Percentiles rank a stretch among this genome's conserved stretches.
phyloP scores from a whole-genome alignment of 1,140 invertebrate species.

The Tetramorium simillimum region DNA sequence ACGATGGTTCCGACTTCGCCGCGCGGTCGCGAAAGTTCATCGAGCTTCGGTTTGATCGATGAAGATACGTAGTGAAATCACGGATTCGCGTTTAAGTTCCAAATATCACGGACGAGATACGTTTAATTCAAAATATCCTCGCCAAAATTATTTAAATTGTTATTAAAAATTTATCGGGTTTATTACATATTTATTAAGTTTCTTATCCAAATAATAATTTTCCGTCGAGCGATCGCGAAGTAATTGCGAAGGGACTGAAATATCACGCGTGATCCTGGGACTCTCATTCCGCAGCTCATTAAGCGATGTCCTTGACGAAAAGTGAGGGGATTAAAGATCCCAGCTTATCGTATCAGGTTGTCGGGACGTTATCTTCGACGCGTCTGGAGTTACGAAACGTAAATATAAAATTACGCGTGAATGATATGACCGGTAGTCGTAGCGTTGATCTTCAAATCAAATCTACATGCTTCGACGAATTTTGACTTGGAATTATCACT shows the following conservation, averaged over 20 bases:
- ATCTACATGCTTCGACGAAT: not conserved
- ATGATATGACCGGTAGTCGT: not conserved
- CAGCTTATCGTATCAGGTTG: not conserved
- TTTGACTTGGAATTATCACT: not conserved
- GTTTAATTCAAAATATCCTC: not conserved
- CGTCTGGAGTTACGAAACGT: not conserved
- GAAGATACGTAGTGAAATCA: not conserved
- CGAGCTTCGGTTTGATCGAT: not conserved
- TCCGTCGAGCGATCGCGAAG: not conserved
- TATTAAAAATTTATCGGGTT: not conserved
- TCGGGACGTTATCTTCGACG: slow-evolving; percentile 5
- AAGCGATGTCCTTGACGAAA: slow-evolving; percentile 26
- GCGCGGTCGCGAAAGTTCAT: not conserved
- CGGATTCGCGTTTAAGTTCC: not conserved
- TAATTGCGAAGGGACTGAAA: not conserved
- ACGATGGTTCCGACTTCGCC: not conserved
- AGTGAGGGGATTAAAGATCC: slow-evolving; percentile 44
- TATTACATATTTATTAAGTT: not conserved
- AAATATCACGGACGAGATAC: not conserved
- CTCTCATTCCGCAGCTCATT: not conserved
- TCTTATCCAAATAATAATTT: not conserved
- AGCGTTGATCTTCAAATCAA: not conserved
- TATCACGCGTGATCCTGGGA: not conserved
- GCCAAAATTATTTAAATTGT: not conserved
- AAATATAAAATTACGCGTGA: not conserved